phyloP scores from a whole-genome alignment of 2,888 invertebrate genomes.

The Drosophila neonasuta region DNA sequence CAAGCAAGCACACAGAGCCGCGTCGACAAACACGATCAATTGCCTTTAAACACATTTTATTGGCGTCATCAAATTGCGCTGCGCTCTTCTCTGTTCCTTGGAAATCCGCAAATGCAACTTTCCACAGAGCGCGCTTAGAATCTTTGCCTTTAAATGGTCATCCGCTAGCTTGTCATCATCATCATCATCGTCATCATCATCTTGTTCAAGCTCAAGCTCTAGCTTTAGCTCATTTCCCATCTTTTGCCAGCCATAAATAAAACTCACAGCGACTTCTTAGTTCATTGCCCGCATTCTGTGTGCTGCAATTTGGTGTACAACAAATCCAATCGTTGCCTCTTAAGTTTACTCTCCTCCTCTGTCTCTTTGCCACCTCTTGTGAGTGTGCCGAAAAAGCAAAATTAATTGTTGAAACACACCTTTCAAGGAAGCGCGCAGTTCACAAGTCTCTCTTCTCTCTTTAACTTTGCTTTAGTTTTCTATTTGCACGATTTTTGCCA shows the following conservation, averaged over 20 bases:
- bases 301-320: slow-evolving; percentile 50
- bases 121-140: slow-evolving; percentile 67
- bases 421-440: slow-evolving; percentile 67
- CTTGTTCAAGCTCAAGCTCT: slow-evolving; percentile 35
- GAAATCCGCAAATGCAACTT: slow-evolving; percentile 71
- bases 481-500: slow-evolving; percentile 75
- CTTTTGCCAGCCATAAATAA: slow-evolving; percentile 65
- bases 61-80: slow-evolving; percentile 74
- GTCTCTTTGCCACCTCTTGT: not conserved
- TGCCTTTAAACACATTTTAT: slow-evolving; percentile 75
- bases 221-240: slow-evolving; percentile 3
- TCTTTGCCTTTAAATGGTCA: slow-evolving; percentile 66
- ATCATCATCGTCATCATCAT: slow-evolving; percentile 17
- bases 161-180: slow-evolving; percentile 38
- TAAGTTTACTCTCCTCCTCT: not conserved
- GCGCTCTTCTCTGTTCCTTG: slow-evolving; percentile 50
- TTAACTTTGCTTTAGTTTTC: slow-evolving; percentile 59
- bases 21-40: slow-evolving; percentile 71
- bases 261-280: slow-evolving; percentile 30
- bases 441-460: not conserved
- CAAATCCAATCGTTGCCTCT: slow-evolving; percentile 49
- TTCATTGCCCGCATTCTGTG: slow-evolving; percentile 70
- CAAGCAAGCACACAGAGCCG: slow-evolving; percentile 56
- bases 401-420: slow-evolving; percentile 77
- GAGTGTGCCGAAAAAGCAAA: slow-evolving; percentile 67